Evolutionary conservation across 2,888 invertebrate genomes (phyloP).

Genomic region (Thelaira solivaga): DNA sequence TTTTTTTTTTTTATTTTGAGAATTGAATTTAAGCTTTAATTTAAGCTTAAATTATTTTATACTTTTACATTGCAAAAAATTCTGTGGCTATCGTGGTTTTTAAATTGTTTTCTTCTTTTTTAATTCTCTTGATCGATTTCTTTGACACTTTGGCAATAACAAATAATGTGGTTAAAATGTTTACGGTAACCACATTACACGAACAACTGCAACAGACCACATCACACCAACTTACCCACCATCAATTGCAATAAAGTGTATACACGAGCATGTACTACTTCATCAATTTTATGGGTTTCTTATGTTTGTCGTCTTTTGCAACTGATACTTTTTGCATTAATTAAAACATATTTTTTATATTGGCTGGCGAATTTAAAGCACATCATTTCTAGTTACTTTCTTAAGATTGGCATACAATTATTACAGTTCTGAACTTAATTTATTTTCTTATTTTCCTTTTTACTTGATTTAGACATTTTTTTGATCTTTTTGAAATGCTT

Average conservation of each 20-base stretch:
- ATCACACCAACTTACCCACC: not conserved
- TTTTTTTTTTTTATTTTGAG: not conserved
- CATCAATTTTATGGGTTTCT: slow-evolving; percentile 42
- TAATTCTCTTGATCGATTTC: slow-evolving; percentile 3
- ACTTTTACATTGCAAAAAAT: slow-evolving; percentile 11
- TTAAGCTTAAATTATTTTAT: not conserved
- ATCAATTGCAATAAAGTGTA: too few relatives aligned
- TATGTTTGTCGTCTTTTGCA: slow-evolving; percentile 9
- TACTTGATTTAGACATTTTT: too few relatives aligned
- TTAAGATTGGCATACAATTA: not conserved
- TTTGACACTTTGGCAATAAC: slow-evolving; percentile 36
- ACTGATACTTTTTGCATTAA: slow-evolving; percentile 26
- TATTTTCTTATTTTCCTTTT: not conserved
- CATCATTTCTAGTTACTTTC: not conserved
- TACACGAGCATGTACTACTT: too few relatives aligned
- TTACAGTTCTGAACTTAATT: not conserved
- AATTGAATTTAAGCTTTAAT: not conserved
- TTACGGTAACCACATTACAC: slow-evolving; percentile 29
- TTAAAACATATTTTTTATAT: slow-evolving; percentile 6
- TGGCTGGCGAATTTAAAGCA: not conserved
- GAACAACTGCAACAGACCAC: slow-evolving; percentile 13
- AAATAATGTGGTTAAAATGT: slow-evolving; percentile 52
- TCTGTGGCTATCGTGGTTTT: slow-evolving; percentile 19
- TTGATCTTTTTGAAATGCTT: not conserved
- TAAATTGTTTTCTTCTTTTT: not conserved